These are phyloP conservation scores for Cephus pygmeus DNA, from an alignment of 2,888 invertebrate genomes.

Conservation along the genomic window DNA sequence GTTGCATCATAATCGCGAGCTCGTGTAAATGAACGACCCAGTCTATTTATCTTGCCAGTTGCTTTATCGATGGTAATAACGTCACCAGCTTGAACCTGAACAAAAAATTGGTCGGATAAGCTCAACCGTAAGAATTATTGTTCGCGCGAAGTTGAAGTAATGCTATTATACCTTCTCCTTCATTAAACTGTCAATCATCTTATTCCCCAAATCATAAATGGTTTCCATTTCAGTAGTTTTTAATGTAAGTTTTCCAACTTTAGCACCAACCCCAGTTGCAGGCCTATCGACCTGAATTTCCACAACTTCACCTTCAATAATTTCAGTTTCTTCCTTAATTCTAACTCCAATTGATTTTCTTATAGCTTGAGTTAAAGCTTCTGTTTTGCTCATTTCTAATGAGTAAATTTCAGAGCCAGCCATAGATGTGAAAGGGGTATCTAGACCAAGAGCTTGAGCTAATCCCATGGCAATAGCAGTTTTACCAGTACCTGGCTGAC, in stretches of 20 bases:
- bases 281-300: slow-evolving; percentile 97
- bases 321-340: slow-evolving; percentile 97
- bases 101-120: slow-evolving; percentile 8
- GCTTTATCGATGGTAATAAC: slow-evolving; percentile 99
- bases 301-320: slow-evolving; percentile 99
- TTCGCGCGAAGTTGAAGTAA: not conserved
- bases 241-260: slow-evolving; percentile 92
- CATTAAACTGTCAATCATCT: slow-evolving; percentile 96
- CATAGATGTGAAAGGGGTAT: slow-evolving; percentile 98
- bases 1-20: slow-evolving; percentile 99
- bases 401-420: slow-evolving; percentile 99
- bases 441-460: slow-evolving; percentile 90
- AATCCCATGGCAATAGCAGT: slow-evolving; percentile 99
- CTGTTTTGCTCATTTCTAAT: slow-evolving; percentile 98
- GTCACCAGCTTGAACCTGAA: slow-evolving; percentile 88
- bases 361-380: slow-evolving; percentile 96
- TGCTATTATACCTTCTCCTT: slow-evolving; percentile 85
- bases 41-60: slow-evolving; percentile 89
- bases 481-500: slow-evolving; percentile 98
- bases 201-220: slow-evolving; percentile 96
- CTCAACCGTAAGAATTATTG: slow-evolving; percentile 5
- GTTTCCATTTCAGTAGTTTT: slow-evolving; percentile 99
- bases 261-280: slow-evolving; percentile 87
- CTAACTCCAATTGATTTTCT: slow-evolving; percentile 97
- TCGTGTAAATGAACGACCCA: slow-evolving; percentile 95